Evolutionary conservation across 2,797 vertebrate species (phyloP), one percentile per base, ranked within the genome.

Genomic region (Cephalopachus bancanus): DNA sequence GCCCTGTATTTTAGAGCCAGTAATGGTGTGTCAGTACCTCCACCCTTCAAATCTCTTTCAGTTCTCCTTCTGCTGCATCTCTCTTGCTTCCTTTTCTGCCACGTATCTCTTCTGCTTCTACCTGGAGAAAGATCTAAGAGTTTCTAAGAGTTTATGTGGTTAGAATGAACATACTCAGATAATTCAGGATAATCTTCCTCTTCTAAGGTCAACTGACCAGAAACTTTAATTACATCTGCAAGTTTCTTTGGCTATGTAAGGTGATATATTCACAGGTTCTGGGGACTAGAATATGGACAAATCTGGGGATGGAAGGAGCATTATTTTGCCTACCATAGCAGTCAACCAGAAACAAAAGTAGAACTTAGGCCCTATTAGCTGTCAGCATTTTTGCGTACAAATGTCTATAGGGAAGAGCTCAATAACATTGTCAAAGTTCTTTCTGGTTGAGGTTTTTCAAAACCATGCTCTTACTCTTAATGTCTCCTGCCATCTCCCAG

Each of bases 401-500:
- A 67, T 26, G 44, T 87, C 28, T 64, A 7, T 76, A 89, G 24
- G 37, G 37, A 14, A 71, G 24, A 72, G 24, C 7, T 37, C 49
- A 91, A 59, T 57, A 26, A 79, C 7, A 1, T 78, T 64, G 78
- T 94, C 30, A 65, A 44, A 60, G 7, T 90, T 78, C 30, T 60
- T 93, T n/a, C n/a, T 72, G 11, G 59, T 80, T 16, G 60, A 83
- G 79, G 26, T 49, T 94, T 93, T 72, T 85, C 57, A 74, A 80
- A 91, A 22, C 20, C 33, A 44, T 7, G 44, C 44, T 67, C 17
- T 10, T 44, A 2, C 14, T 85, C 69, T 33, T 55, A 30, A 69
- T 62, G 8, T 74, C 88, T 89, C 71, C 65, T 87, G 22, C 17
- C 12, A 33, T 64, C 17, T 90, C 28, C 64, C 11, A 67, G n/a